These are phyloP conservation scores for Pocillopora meandrina DNA, from an alignment of 92 coral and sea anemone genomes.

Conservation along the genomic window DNA sequence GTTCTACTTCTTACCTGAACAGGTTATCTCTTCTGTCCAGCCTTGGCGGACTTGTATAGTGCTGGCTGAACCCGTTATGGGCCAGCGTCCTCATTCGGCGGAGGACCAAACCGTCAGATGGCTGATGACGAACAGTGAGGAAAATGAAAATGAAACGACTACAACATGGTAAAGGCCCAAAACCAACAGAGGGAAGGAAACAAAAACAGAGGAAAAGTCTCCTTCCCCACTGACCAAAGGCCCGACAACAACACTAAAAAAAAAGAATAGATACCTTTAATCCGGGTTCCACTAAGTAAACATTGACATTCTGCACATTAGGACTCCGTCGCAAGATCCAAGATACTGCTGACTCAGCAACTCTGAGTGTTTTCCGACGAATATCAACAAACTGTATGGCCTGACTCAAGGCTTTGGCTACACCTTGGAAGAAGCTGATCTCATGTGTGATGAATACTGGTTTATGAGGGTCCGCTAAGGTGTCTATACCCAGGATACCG, in stretches of 20 bases:
- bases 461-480: conserved; percentile 84
- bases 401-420: conserved; percentile 88
- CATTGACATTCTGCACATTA: conserved; percentile 81
- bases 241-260: background rate
- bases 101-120: conserved; percentile 82
- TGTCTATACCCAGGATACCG: conserved; percentile 89
- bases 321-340: conserved; percentile 93
- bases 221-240: background rate
- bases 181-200: background rate
- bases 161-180: background rate
- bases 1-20: conserved; percentile 68
- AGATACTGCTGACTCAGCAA: conserved; percentile 97
- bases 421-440: conserved; percentile 96
- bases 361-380: conserved; percentile 89
- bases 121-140: conserved; percentile 37
- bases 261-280: conserved; percentile 48
- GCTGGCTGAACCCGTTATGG: conserved; percentile 67
- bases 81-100: conserved; percentile 92
- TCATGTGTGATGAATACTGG: conserved; percentile 90
- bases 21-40: conserved; percentile 90
- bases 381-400: conserved; percentile 91
- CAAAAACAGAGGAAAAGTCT: background rate
- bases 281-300: conserved; percentile 95
- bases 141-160: background rate
- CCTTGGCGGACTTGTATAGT: conserved; percentile 75